A percentile compares a stretch with the other conserved stretches of the same genome.
These are phyloP conservation scores for Xiphophorus birchmanni DNA, from an alignment of 2,797 vertebrate genomes.

Conservation along the genomic window DNA sequence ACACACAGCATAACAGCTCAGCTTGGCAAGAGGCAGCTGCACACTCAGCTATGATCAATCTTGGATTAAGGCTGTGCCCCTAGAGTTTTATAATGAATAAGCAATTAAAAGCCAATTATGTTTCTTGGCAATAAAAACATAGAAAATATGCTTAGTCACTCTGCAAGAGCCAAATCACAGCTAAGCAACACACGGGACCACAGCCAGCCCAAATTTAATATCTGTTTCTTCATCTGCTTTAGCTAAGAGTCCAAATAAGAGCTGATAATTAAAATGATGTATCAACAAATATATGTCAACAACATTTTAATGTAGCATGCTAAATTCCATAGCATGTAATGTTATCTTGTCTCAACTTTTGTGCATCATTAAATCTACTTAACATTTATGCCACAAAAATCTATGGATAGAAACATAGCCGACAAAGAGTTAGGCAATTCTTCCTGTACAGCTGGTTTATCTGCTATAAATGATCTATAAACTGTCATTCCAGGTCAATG, in stretches of 20 bases:
- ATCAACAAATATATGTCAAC: neutral
- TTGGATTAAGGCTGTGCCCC: constrained; percentile 65
- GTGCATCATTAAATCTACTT: neutral
- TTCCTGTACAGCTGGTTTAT: neutral
- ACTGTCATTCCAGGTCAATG: neutral
- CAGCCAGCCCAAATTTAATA: constrained; percentile 44
- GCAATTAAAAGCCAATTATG: constrained; percentile 80
- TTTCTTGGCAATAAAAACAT: constrained; percentile 66
- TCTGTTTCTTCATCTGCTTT: constrained; percentile 11
- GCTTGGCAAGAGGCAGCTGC: constrained; percentile 25
- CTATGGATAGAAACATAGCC: neutral
- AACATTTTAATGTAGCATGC: neutral
- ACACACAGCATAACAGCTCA: neutral
- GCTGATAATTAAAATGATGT: neutral
- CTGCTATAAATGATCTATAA: neutral
- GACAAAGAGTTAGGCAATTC: neutral
- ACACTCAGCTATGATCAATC: constrained; percentile 67
- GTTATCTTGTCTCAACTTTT: neutral
- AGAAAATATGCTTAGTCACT: constrained; percentile 58
- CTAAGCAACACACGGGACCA: constrained; percentile 28
- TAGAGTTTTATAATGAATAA: constrained; percentile 70
- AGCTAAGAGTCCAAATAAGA: neutral
- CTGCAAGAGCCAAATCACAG: constrained; percentile 52
- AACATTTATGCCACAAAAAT: neutral
- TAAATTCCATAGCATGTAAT: neutral